Evolutionary conservation across 2,888 invertebrate species (phyloP), one percentile per base, ranked within the genome.

Genomic region (Morpho deidamia): DNA sequence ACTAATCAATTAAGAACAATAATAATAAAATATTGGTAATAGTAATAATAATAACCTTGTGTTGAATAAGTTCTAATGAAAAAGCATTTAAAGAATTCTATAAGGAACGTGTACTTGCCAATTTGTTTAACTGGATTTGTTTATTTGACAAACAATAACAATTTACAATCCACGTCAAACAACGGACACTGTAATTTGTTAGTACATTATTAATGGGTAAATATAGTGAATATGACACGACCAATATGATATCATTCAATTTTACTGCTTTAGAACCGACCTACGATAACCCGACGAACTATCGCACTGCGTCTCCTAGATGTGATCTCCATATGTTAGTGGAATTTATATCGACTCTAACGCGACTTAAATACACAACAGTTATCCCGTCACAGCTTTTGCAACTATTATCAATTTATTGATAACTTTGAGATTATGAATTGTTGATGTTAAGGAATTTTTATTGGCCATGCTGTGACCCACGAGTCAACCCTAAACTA

Each of bases 231-330:
- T 75, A 81, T 76, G 76, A 78, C 78, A 79, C 76, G 75, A 77
- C 78, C 75, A 81, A 80, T 79, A 76, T 66, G 84, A 84, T 88
- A 88, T 87, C 86, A 83, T 88, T 88, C 80, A 87, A 88, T 87
- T 83, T 85, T 86, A 87, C 83, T 85, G 85, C 87, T 87, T 84
- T 81, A 81, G 83, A 82, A 80, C 74, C 77, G 87, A 86, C 86
- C 87, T 67, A 57, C 66, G 87, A 88, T 88, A 89, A 88, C 88
- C 88, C 81, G 68, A 69, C 73, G 71, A 79, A 79, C 80, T 79
- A 79, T 78, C 83, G 76, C 73, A 68, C 75, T 69, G 71, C 77
- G 81, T 76, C 83, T 81, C 78, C 77, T 78, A 81, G 83, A 78
- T 75, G 80, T 70, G 76, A 72, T 74, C 73, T 74, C 69, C 60